Evolutionary conservation across 2,113 vertebrate species (phyloP).

Genomic region (Trogon melanurus): DNA sequence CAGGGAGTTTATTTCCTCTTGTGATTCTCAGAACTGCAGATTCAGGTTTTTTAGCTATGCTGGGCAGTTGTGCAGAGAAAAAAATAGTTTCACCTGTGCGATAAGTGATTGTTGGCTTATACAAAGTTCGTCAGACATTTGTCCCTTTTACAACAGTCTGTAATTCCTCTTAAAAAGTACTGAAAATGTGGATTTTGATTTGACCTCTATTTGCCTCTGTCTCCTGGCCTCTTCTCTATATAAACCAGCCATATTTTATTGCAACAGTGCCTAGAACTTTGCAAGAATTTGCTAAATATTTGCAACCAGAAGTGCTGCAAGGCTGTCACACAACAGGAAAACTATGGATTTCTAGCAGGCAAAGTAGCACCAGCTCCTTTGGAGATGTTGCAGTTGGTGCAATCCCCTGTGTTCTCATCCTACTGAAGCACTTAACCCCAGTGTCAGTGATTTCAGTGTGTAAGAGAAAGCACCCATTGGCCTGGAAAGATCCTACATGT

Average conservation of each 20-base stretch:
- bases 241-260: background rate
- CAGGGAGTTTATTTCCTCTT: slow-evolving; percentile 8
- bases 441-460: background rate
- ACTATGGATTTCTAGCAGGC: background rate
- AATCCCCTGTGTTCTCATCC: background rate
- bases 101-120: slow-evolving; percentile 11
- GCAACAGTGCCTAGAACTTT: background rate
- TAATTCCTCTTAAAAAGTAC: slow-evolving; percentile 25
- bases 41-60: slow-evolving; percentile 51
- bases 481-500: background rate
- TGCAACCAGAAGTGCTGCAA: background rate
- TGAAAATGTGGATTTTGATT: background rate
- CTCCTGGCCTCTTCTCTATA: background rate
- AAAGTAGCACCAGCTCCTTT: background rate
- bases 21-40: slow-evolving; percentile 28
- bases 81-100: background rate
- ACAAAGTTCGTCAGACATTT: slow-evolving; percentile 21
- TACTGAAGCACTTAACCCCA: background rate
- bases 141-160: slow-evolving; percentile 18
- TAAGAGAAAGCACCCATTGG: background rate
- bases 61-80: slow-evolving; percentile 33
- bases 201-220: background rate
- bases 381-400: background rate
- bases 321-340: background rate
- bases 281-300: background rate